Evolutionary conservation across 2,797 vertebrate species (phyloP).

Genomic region (Halcyon smyrnensis): DNA sequence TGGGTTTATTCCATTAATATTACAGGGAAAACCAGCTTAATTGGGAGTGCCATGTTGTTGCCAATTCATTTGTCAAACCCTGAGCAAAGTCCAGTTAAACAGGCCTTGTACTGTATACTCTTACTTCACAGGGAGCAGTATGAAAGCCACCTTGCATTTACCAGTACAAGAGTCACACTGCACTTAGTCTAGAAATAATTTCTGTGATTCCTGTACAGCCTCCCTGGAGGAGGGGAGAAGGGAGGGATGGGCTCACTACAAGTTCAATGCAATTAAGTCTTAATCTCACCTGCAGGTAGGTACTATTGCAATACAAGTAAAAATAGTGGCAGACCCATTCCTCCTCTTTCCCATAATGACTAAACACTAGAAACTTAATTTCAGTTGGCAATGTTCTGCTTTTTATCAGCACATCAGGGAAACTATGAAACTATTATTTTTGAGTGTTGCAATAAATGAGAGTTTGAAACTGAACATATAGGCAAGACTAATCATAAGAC

Average conservation of each 20-base stretch:
- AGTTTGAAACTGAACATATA: not conserved
- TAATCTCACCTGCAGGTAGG: not conserved
- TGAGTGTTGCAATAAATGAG: not conserved
- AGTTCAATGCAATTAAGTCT: not conserved
- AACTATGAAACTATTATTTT: not conserved
- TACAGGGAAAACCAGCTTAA: slow-evolving; percentile 55
- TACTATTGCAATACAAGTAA: not conserved
- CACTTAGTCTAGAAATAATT: not conserved
- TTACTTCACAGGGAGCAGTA: not conserved
- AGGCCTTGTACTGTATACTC: not conserved
- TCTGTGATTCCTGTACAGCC: not conserved
- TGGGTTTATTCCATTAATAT: slow-evolving; percentile 50
- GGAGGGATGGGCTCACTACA: not conserved
- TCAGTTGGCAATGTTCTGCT: not conserved
- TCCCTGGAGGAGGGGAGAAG: not conserved
- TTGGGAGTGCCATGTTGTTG: slow-evolving; percentile 3
- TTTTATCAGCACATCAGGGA: not conserved
- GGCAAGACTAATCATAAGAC: not conserved
- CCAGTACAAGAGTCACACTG: not conserved
- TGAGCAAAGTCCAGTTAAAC: slow-evolving; percentile 58
- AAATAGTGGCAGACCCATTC: not conserved
- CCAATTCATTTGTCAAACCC: slow-evolving; percentile 45
- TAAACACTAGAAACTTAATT: not conserved
- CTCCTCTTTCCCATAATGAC: not conserved
- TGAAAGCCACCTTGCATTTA: not conserved